phyloP scores from a whole-genome alignment of 2,113 vertebrate genomes.

The Ciconia stormi region DNA sequence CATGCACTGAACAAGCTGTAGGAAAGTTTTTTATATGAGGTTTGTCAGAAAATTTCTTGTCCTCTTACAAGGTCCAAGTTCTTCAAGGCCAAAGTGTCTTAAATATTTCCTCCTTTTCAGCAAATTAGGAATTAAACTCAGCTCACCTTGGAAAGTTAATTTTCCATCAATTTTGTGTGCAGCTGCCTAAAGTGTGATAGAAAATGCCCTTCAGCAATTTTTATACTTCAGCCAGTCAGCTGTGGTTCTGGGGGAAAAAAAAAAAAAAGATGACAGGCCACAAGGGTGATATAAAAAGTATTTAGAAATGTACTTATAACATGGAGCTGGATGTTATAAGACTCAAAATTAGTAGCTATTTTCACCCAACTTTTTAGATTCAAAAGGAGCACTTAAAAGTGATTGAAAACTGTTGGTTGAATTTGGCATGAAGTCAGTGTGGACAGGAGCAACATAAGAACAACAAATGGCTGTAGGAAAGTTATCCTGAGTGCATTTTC shows the following conservation, averaged over 20 bases:
- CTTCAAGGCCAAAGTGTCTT: not conserved
- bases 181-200: not conserved
- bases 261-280: not conserved
- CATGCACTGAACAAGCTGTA: not conserved
- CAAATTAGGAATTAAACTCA: conserved; percentile 21
- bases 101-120: not conserved
- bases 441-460: not conserved
- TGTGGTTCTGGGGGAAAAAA: not conserved
- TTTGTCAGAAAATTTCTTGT: not conserved
- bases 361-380: not conserved
- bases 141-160: conserved; percentile 3
- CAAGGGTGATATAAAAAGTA: not conserved
- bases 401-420: not conserved
- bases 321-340: not conserved
- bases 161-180: conserved; percentile 1
- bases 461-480: not conserved
- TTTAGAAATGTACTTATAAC: not conserved
- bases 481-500: not conserved
- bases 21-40: not conserved
- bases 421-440: not conserved
- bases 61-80: not conserved
- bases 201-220: conserved; percentile 21
- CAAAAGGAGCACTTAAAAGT: not conserved
- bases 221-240: not conserved
- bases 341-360: not conserved